Evolutionary conservation across 92 coral and sea anemone genomes (phyloP).

Genomic region (Actinostola sp.): DNA sequence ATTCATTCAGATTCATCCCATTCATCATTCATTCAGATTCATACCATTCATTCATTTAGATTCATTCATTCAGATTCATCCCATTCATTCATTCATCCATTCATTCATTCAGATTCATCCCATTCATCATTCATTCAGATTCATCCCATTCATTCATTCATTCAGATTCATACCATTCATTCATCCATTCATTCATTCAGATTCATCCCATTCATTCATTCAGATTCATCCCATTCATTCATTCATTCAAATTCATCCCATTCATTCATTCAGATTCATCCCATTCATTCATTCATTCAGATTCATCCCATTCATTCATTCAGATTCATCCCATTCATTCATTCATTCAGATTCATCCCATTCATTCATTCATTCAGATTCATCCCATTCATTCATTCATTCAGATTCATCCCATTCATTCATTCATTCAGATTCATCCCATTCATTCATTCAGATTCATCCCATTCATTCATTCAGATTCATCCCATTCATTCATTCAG

Average conservation of each 20-base stretch:
- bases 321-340: background rate
- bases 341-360: background rate
- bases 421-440: background rate
- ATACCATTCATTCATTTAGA: background rate
- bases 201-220: too few relatives aligned
- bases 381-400: background rate
- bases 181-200: too few relatives aligned
- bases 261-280: too few relatives aligned
- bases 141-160: too few relatives aligned
- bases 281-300: too few relatives aligned
- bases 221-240: too few relatives aligned
- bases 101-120: background rate
- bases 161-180: too few relatives aligned
- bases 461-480: too few relatives aligned
- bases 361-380: background rate
- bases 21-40: constrained; percentile 1
- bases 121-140: background rate
- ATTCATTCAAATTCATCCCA: too few relatives aligned
- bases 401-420: background rate
- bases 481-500: background rate
- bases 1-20: background rate
- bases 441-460: too few relatives aligned
- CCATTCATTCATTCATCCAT: background rate
- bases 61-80: background rate
- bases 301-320: background rate